Percentiles rank a stretch among this genome's conserved stretches.
These are phyloP conservation scores for Acronicta alni DNA, from an alignment of 2,888 invertebrate genomes.

Conservation along the genomic window DNA sequence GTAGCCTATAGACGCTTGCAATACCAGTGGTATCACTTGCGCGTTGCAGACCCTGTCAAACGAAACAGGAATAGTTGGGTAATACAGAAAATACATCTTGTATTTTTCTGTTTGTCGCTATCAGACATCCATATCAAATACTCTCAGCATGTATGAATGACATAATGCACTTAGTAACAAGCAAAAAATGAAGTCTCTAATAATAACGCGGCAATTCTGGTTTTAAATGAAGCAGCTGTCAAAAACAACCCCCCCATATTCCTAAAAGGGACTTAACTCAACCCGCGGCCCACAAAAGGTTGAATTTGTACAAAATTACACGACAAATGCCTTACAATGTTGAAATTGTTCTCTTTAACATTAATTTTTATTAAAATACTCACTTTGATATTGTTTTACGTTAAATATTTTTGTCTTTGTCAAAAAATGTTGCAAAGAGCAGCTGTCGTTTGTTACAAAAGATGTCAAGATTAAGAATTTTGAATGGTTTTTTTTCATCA, in stretches of 20 bases:
- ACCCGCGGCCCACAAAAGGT: slow-evolving; percentile 29
- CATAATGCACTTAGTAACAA: slow-evolving; percentile 16
- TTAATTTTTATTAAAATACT: slow-evolving; percentile 54
- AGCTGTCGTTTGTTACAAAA: neutral
- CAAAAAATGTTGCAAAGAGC: slow-evolving; percentile 17
- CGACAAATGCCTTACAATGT: slow-evolving; percentile 34
- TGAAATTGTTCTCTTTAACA: slow-evolving; percentile 37
- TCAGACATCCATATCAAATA: too few species aligned
- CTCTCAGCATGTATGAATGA: too few species aligned
- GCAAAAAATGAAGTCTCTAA: neutral
- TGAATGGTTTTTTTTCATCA: neutral
- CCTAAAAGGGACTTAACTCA: slow-evolving; percentile 4
- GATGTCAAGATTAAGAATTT: slow-evolving; percentile 25
- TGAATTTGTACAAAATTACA: slow-evolving; percentile 28
- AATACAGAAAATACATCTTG: too few species aligned
- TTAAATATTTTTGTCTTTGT: slow-evolving; percentile 33
- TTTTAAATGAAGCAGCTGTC: slow-evolving; percentile 33
- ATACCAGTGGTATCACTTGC: too few species aligned
- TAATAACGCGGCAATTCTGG: slow-evolving; percentile 9
- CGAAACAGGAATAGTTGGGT: too few species aligned
- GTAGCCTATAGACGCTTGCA: too few species aligned
- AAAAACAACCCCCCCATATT: slow-evolving; percentile 22
- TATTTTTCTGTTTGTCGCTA: too few species aligned
- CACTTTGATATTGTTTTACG: slow-evolving; percentile 38
- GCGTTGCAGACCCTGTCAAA: too few species aligned